These are phyloP conservation scores for Cydia pomonella DNA, from an alignment of 1,140 invertebrate species.

Conservation along the genomic window DNA sequence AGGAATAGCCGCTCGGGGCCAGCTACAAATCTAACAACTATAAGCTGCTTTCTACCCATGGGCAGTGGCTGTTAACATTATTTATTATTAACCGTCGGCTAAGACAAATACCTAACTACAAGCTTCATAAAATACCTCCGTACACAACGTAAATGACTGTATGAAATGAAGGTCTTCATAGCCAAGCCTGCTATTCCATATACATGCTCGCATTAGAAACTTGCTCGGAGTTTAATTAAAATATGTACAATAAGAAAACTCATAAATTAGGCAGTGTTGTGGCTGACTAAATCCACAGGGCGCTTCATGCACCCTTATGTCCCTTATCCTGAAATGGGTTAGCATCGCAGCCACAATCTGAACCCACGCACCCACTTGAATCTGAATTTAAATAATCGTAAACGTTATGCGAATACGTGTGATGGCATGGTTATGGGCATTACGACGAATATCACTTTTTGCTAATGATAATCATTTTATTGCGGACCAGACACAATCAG, in stretches of 20 bases:
- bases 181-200: not conserved
- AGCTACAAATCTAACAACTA: too few relatives aligned
- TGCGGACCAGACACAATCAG: too few relatives aligned
- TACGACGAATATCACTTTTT: not conserved
- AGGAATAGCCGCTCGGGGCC: too few relatives aligned
- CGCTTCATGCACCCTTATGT: not conserved
- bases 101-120: not conserved
- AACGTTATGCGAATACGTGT: not conserved
- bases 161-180: not conserved
- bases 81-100: not conserved
- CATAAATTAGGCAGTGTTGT: slow-evolving; percentile 20
- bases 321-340: not conserved
- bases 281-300: not conserved
- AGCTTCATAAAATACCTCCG: not conserved
- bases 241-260: slow-evolving; percentile 6
- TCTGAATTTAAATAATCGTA: slow-evolving; percentile 18
- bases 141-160: too few relatives aligned
- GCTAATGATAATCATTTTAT: not conserved
- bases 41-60: too few relatives aligned
- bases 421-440: not conserved
- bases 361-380: not conserved
- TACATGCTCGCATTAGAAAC: not conserved
- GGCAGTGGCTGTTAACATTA: too few relatives aligned
- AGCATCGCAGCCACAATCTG: not conserved
- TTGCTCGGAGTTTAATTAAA: not conserved